A percentile compares a stretch with the other conserved stretches of the same genome.
Evolutionary conservation across 2,888 invertebrate genomes (phyloP).

Genomic region (Tetropium fuscum): DNA sequence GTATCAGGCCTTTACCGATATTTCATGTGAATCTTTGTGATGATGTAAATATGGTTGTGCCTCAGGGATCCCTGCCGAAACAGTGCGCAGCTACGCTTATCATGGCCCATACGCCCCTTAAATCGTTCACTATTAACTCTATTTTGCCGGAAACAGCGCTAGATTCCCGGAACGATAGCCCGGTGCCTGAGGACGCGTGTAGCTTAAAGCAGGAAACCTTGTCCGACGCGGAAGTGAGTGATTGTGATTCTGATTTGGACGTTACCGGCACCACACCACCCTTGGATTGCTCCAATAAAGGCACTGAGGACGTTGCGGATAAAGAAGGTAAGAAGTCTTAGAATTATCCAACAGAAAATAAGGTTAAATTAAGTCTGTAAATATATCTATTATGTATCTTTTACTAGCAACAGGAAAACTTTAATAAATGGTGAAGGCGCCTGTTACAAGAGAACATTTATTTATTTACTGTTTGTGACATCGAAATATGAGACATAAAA

Average conservation of each 20-base stretch:
- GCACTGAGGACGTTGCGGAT: slow-evolving; percentile 51
- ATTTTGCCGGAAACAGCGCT: slow-evolving; percentile 69
- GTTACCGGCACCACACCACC: slow-evolving; percentile 80
- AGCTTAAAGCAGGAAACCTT: slow-evolving; percentile 41
- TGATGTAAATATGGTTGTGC: slow-evolving; percentile 52
- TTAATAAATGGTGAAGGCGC: too few relatives aligned
- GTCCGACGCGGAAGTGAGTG: slow-evolving; percentile 66
- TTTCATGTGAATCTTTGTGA: slow-evolving; percentile 29
- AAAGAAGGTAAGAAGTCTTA: slow-evolving; percentile 39
- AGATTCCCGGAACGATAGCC: slow-evolving; percentile 34
- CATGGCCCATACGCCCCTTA: slow-evolving; percentile 74
- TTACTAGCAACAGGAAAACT: too few relatives aligned
- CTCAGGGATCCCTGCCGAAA: slow-evolving; percentile 38
- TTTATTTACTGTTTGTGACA: too few relatives aligned
- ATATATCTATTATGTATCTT: too few relatives aligned
- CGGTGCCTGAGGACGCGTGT: slow-evolving; percentile 34
- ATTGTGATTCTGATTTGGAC: slow-evolving; percentile 81
- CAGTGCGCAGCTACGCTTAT: slow-evolving; percentile 36
- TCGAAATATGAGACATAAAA: too few relatives aligned
- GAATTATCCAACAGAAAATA: too few relatives aligned
- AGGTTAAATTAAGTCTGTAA: too few relatives aligned
- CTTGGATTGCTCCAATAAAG: slow-evolving; percentile 74
- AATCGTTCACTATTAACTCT: slow-evolving; percentile 86
- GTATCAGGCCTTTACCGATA: slow-evolving; percentile 10
- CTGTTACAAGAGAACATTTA: too few relatives aligned